Base-by-base conservation (phyloP, 1,140 invertebrate species). In the Pseudomyrmex dendroicus region DNA sequence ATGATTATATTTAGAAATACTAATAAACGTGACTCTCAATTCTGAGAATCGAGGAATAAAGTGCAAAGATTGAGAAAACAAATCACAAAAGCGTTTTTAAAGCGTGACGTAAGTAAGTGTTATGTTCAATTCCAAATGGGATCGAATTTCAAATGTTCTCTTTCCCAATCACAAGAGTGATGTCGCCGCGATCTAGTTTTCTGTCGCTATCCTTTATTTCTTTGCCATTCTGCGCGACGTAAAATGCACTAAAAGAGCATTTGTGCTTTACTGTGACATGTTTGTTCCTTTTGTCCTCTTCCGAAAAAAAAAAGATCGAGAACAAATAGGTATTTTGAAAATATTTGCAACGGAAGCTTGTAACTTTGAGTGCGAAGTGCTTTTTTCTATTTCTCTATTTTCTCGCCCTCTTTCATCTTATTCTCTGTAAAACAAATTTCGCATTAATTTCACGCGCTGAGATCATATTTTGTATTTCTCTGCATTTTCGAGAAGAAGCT, bases 381-480 rank as follows among this genome's bases (percentile, higher is more conserved):
- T 7, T 35, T 35, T 78, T 35, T 59, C 66, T 70, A 2, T 22
- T n/a, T 57, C 22, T 56, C 10, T 72, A 52, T 2, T 52, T 5
- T 46, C 35, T 10, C 22, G n/a, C 12, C 1, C 15, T 59, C 48
- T 50, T 17, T 17, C 35, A 44, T 46, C 12, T 52, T 56, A 48
- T 80, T 72, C 72, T 13, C 54, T 12, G 2, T 12, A 46, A 7
- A 48, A 61, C 54, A 1, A 59, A 72, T 80, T 80, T 80, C 20
- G 54, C 76, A 59, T 80, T 80, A 80, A 80, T 80, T 70, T 80
- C 20, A 72, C 76, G 44, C 56, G 54, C 46, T 48, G 56, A 17
- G 66, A 12, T 57, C 12, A 46, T 78, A 57, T 78, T 68, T 17
- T 17, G 66, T 12, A 12, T 80, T 59, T 72, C 54, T 57, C 8